Percentiles rank a stretch among this genome's conserved stretches.
phyloP scores from a whole-genome alignment of 2,888 invertebrate genomes.

The Melieria crassipennis region DNA sequence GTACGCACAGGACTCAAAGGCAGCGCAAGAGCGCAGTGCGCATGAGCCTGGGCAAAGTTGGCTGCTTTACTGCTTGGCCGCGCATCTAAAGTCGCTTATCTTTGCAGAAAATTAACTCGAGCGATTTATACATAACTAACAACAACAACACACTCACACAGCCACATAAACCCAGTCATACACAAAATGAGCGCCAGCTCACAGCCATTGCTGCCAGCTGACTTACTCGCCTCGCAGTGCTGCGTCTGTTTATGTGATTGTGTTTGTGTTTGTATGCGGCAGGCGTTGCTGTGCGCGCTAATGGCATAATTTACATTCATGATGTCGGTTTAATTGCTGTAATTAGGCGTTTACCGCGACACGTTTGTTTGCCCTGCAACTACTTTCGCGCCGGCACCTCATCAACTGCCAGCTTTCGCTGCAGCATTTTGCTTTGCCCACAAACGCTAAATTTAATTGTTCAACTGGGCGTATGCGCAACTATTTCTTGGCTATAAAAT shows the following conservation, averaged over 20 bases:
- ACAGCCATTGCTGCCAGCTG: not conserved
- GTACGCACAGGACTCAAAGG: too few relatives aligned
- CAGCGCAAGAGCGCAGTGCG: too few relatives aligned
- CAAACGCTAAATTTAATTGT: not conserved
- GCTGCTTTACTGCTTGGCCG: conserved; percentile 12
- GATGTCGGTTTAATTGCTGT: conserved; percentile 32
- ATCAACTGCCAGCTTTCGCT: not conserved
- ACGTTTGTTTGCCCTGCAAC: conserved; percentile 8
- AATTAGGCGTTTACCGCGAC: conserved; percentile 27
- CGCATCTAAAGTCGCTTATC: conserved; percentile 23
- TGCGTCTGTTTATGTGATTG: not conserved
- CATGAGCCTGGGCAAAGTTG: too few relatives aligned
- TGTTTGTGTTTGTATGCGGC: not conserved
- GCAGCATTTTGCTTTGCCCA: not conserved
- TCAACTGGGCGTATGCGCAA: too few relatives aligned
- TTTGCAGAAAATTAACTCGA: conserved; percentile 27
- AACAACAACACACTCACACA: not conserved
- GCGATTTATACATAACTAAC: conserved; percentile 6
- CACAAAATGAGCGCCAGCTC: not conserved
- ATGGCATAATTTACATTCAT: conserved; percentile 35
- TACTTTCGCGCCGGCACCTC: not conserved
- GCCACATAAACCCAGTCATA: not conserved
- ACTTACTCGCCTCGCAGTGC: not conserved
- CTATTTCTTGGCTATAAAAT: too few relatives aligned
- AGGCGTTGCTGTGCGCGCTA: conserved; percentile 13